Base-by-base conservation (phyloP, 2,888 invertebrate species). In the Plusia festucae region DNA sequence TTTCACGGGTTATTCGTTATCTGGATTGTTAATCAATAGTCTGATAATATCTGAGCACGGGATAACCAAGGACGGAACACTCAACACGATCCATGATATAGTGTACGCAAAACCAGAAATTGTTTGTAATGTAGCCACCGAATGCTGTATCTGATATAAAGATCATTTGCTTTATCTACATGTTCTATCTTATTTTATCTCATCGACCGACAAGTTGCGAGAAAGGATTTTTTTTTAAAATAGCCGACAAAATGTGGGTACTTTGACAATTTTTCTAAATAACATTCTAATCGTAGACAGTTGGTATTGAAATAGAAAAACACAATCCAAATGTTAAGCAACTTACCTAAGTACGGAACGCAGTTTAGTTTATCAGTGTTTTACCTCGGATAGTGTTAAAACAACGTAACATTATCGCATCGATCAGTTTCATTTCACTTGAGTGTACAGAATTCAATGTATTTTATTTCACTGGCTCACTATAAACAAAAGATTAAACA, bases 341-440 rank as follows among this genome's bases (percentile, higher is more conserved):
- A 68, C 73, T 72, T 61, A 86, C 87, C 85, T 75, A 81, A 77
- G 62, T 65, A 73, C 61, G 70, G 64, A 77, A 73, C 76, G 76
- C 74, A 80, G 77, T 71, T 76, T 65, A 70, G 75, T 61, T 64
- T 65, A 65, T 82, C 82, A 81, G 76, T 82, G 80, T 85, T 84
- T 82, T 85, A 85, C 83, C 77, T 76, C 81, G 74, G 76, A 78
- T 83, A 80, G 82, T 85, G 87, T 86, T 86, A 84, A 84, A 88
- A 89, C 83, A 90, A 91, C 84, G 74, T 81, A 88, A 90, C 91
- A 92, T 92, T 85, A 87, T 87, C 82, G 79, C 78, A 85, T 85
- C 68, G 84, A 84, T 88, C 85, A 89, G 85, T 89, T 83, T 86
- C 86, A 89, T 89, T 89, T 88, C 91, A 91, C 90, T 87, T 79